Evolutionary conservation across 2,797 vertebrate genomes (phyloP).

Genomic region (Morelia viridis): DNA sequence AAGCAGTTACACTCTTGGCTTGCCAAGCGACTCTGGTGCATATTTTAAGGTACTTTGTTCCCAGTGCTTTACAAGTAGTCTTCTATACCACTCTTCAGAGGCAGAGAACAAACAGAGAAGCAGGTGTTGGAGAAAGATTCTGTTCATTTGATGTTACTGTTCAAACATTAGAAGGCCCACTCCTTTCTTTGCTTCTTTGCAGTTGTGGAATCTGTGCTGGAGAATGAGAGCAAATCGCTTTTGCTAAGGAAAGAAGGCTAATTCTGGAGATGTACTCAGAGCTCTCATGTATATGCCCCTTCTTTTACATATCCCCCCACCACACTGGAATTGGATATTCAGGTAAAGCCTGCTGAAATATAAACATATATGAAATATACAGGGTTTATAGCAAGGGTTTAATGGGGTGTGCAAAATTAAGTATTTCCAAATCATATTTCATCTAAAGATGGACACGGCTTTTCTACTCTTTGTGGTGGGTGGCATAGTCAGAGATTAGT

Average conservation of each 20-base stretch:
- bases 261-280: not conserved
- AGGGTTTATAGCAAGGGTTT: not conserved
- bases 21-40: slow-evolving; percentile 8
- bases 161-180: slow-evolving; percentile 2
- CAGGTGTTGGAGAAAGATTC: not conserved
- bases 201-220: not conserved
- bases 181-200: not conserved
- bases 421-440: not conserved
- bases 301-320: not conserved
- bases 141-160: not conserved
- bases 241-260: not conserved
- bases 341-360: not conserved
- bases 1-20: slow-evolving; percentile 8
- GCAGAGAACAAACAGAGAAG: slow-evolving; percentile 12
- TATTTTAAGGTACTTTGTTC: slow-evolving; percentile 1
- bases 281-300: not conserved
- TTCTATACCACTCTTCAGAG: not conserved
- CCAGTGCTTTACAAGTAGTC: not conserved
- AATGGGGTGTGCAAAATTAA: not conserved
- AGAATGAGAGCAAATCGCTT: not conserved
- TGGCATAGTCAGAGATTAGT: not conserved
- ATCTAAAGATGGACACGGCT: not conserved
- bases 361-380: not conserved
- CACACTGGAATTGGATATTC: not conserved
- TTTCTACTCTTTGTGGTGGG: not conserved